Conservation (phyloP, 2,113 vertebrate species). For the Pavo muticus region DNA sequence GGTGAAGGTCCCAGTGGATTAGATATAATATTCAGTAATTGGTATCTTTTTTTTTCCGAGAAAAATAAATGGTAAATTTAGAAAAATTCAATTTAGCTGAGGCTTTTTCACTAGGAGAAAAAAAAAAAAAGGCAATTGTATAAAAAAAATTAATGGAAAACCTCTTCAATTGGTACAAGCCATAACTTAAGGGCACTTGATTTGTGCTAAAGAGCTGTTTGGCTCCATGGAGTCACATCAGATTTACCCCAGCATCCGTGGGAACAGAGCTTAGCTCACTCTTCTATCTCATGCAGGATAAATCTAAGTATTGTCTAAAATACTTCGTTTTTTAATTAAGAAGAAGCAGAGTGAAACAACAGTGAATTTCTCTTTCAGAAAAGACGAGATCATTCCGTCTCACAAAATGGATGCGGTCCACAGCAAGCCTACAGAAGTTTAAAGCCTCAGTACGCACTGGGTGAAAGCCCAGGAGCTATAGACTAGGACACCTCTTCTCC, state of each 20-base stretch:
- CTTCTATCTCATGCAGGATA: not conserved
- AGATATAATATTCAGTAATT: constrained; percentile 43
- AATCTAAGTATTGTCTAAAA: constrained; percentile 14
- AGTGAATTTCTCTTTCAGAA: not conserved
- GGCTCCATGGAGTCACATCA: not conserved
- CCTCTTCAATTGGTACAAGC: not conserved
- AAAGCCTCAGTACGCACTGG: not conserved
- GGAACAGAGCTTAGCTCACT: not conserved
- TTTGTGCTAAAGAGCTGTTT: constrained; percentile 33
- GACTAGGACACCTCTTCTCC: not conserved
- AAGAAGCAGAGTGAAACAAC: not conserved
- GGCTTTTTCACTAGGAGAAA: not conserved
- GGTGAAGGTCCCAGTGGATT: constrained; percentile 16
- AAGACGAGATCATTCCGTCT: not conserved
- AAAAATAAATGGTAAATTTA: not conserved
- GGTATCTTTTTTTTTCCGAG: not conserved
- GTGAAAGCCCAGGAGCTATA: not conserved
- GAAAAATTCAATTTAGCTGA: not conserved
- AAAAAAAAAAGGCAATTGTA: not conserved
- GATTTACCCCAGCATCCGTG: constrained; percentile 7
- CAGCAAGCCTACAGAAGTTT: not conserved
- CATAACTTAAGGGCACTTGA: constrained; percentile 16
- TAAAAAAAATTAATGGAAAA: not conserved
- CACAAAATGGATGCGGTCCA: not conserved
- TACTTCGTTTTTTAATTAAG: constrained; percentile 6